Evolutionary conservation across 2,888 invertebrate genomes (phyloP).

Genomic region (Lycaena phlaeas): DNA sequence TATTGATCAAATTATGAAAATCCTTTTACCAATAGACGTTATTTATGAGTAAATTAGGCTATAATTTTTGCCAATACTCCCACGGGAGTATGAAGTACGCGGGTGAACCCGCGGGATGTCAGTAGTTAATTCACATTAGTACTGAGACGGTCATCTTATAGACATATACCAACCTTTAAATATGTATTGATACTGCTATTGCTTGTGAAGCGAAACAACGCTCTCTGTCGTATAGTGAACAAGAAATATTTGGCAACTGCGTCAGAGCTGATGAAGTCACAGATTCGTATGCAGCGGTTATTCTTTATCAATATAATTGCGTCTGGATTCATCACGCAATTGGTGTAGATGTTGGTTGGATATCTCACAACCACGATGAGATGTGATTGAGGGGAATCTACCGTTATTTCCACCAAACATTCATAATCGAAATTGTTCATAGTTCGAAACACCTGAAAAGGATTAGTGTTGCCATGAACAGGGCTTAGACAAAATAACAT

Average conservation of each 20-base stretch:
- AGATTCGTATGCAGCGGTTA: slow-evolving; percentile 34
- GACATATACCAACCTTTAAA: too few relatives aligned
- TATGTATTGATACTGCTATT: slow-evolving; percentile 56
- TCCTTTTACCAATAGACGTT: too few relatives aligned
- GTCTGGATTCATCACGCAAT: slow-evolving; percentile 37
- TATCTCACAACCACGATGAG: slow-evolving; percentile 44
- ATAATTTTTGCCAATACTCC: too few relatives aligned
- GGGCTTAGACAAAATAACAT: too few relatives aligned
- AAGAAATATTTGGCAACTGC: slow-evolving; percentile 32
- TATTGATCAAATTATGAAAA: too few relatives aligned
- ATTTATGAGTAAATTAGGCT: too few relatives aligned
- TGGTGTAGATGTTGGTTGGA: slow-evolving; percentile 34
- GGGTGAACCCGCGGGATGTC: too few relatives aligned
- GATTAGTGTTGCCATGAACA: too few relatives aligned
- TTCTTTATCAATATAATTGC: slow-evolving; percentile 41
- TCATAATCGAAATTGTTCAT: slow-evolving; percentile 42
- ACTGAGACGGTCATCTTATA: too few relatives aligned
- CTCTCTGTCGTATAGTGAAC: slow-evolving; percentile 29
- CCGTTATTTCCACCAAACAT: slow-evolving; percentile 44
- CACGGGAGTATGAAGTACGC: too few relatives aligned
- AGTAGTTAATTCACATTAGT: too few relatives aligned
- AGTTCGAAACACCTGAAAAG: slow-evolving; percentile 43
- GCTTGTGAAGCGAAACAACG: slow-evolving; percentile 43
- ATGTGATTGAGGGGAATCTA: slow-evolving; percentile 22
- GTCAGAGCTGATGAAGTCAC: slow-evolving; percentile 30